Conservation (phyloP, 1,140 invertebrate species). For the Dryas iulia region DNA sequence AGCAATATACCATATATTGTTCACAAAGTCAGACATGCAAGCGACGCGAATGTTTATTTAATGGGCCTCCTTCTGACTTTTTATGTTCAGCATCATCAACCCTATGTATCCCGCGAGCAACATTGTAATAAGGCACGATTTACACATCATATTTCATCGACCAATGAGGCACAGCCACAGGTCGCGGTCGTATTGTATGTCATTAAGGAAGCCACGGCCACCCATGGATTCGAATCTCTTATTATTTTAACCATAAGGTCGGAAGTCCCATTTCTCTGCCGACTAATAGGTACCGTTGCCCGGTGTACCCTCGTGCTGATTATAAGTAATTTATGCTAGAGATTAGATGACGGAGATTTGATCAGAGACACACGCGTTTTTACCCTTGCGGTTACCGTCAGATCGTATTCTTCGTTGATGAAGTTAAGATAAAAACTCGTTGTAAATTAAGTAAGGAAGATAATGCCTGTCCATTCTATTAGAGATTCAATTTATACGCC, state of each 20-base stretch:
- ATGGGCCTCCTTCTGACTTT: not conserved
- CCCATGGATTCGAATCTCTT: not conserved
- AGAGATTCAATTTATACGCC: slow-evolving; percentile 12
- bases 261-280: not conserved
- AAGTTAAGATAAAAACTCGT: slow-evolving; percentile 31
- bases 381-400: slow-evolving; percentile 30
- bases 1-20: slow-evolving; percentile 7
- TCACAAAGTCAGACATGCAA: slow-evolving; percentile 11
- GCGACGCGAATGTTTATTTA: slow-evolving; percentile 15
- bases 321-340: slow-evolving; percentile 42
- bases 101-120: slow-evolving; percentile 30
- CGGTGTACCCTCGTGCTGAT: slow-evolving; percentile 31
- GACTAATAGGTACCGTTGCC: slow-evolving; percentile 1
- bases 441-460: slow-evolving; percentile 13
- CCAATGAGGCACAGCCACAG: slow-evolving; percentile 38
- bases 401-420: slow-evolving; percentile 23
- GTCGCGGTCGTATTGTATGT: slow-evolving; percentile 33
- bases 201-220: slow-evolving; percentile 30
- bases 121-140: slow-evolving; percentile 40
- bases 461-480: slow-evolving; percentile 17
- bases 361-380: slow-evolving; percentile 31
- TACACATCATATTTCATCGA: slow-evolving; percentile 58
- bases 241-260: not conserved
- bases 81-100: slow-evolving; percentile 26
- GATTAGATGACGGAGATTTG: slow-evolving; percentile 38